A percentile compares a stretch with the other conserved stretches of the same genome.
These are phyloP conservation scores for Toxotes lorentzi DNA, from an alignment of 2,797 vertebrate genomes.

Conservation along the genomic window DNA sequence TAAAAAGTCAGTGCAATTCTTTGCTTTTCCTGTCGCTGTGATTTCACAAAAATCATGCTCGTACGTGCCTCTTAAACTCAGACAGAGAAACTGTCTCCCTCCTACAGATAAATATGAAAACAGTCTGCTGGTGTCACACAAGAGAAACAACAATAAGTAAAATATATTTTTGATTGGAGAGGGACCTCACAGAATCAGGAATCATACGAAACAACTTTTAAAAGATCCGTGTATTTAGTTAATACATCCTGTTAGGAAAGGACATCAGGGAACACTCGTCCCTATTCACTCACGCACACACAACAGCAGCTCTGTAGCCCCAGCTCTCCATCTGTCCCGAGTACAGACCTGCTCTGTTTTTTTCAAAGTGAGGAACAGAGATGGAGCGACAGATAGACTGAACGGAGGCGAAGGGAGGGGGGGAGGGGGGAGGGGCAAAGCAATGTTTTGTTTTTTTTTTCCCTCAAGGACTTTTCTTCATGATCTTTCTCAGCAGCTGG, in stretches of 20 bases:
- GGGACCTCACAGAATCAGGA: not conserved
- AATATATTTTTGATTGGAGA: not conserved
- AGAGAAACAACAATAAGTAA: not conserved
- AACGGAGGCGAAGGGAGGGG: not conserved
- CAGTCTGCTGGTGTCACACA: no score
- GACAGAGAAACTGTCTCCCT: not conserved
- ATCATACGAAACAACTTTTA: not conserved
- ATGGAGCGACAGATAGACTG: slow-evolving; percentile 42
- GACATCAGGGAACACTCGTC: not conserved
- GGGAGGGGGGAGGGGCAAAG: no score
- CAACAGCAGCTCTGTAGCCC: slow-evolving; percentile 25
- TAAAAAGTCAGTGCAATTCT: not conserved
- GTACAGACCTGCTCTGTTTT: slow-evolving; percentile 34
- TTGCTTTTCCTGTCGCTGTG: not conserved
- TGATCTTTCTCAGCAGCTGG: slow-evolving; percentile 45
- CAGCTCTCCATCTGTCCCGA: slow-evolving; percentile 26
- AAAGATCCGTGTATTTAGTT: slow-evolving; percentile 5
- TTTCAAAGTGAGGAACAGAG: slow-evolving; percentile 49
- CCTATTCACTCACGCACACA: not conserved
- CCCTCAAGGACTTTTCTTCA: slow-evolving; percentile 45
- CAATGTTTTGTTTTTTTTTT: slow-evolving; percentile 12
- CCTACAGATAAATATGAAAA: not conserved
- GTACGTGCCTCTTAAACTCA: not conserved
- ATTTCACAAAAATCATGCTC: not conserved
- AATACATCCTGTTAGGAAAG: not conserved